Conservation (phyloP, 1,140 invertebrate species). For the Drosophila arawakana region DNA sequence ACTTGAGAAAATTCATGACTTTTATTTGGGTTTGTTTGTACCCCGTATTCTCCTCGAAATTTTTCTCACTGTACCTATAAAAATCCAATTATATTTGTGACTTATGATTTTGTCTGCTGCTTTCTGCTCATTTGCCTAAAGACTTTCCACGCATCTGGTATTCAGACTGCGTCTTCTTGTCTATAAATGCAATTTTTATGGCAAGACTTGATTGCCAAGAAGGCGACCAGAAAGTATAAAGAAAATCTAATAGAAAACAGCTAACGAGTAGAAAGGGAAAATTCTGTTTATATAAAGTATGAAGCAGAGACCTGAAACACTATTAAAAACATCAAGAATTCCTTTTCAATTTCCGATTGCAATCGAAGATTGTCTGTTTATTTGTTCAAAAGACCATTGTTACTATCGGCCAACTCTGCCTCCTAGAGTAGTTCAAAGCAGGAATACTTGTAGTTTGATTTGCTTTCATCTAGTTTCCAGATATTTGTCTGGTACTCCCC, state of each 20-base stretch:
- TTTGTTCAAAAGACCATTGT: slow-evolving; percentile 50
- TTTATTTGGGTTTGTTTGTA: too few relatives aligned
- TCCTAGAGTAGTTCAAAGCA: slow-evolving; percentile 38
- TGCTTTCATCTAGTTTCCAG: slow-evolving; percentile 30
- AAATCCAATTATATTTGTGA: slow-evolving; percentile 8
- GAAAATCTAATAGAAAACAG: slow-evolving; percentile 3
- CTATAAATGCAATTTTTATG: slow-evolving; percentile 52
- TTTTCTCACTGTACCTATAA: neutral
- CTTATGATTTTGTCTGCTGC: neutral
- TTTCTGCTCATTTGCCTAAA: neutral
- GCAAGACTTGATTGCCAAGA: slow-evolving; percentile 33
- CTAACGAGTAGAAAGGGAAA: slow-evolving; percentile 3
- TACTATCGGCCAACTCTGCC: slow-evolving; percentile 6
- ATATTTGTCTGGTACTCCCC: slow-evolving; percentile 3
- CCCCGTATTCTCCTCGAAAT: too few relatives aligned
- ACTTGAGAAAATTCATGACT: too few relatives aligned
- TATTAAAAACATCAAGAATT: slow-evolving; percentile 59
- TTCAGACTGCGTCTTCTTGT: neutral
- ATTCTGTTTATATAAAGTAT: slow-evolving; percentile 28
- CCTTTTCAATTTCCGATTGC: slow-evolving; percentile 67
- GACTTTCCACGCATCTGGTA: slow-evolving; percentile 6
- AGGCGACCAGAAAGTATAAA: slow-evolving; percentile 24
- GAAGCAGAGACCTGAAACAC: slow-evolving; percentile 17
- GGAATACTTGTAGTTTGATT: neutral
- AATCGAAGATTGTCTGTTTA: slow-evolving; percentile 73